Evolutionary conservation across 2,888 invertebrate species (phyloP), one percentile per base, ranked within the genome.

Genomic region (Parthenolecanium corni): DNA sequence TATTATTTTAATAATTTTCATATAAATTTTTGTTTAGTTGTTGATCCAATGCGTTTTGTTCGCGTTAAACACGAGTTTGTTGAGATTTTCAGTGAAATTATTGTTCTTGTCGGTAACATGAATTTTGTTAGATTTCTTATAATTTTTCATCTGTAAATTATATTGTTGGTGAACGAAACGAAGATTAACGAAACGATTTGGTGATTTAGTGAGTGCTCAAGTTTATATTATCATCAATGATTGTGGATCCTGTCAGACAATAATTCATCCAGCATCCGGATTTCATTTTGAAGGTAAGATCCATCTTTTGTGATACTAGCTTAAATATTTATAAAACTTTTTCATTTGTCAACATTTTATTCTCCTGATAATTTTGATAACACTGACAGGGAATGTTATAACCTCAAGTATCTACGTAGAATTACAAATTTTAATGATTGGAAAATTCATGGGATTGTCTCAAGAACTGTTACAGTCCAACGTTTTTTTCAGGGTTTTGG

Each of bases 201-300:
- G 44, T 42, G 44, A 9, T 42, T 49, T 23, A 49, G 49, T 49
- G 49, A 12, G 49, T 49, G 49, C 23, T 49, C 49, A 12, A 49
- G 5, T 49, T 20, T 44, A 14, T 49, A 49, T 23, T n/a, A n/a
- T 49, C 21, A 21, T 49, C 21, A 21, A 49, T 49, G 49, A 49
- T 2, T 21, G 20, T 21, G 49, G 21, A 49, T 23, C 21, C 5
- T 49, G 49, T 20, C 23, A 21, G 3, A 49, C 18, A 49, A 4
- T 49, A 49, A 49, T 18, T 49, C 23, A 3, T 23, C 21, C 5
- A 23, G 49, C 5, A 23, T 21, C 12, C 21, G 11, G 6, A 23
- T 49, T 49, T 49, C 21, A 5, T 49, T 23, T 23, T 11, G 49
- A 49, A 2, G 49, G 49, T 49, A 49, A 49, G 49, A 31, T 9